A percentile compares a stretch with the other conserved stretches of the same genome.
Evolutionary conservation across 2,113 vertebrate genomes (phyloP).

Genomic region (Natator depressus): DNA sequence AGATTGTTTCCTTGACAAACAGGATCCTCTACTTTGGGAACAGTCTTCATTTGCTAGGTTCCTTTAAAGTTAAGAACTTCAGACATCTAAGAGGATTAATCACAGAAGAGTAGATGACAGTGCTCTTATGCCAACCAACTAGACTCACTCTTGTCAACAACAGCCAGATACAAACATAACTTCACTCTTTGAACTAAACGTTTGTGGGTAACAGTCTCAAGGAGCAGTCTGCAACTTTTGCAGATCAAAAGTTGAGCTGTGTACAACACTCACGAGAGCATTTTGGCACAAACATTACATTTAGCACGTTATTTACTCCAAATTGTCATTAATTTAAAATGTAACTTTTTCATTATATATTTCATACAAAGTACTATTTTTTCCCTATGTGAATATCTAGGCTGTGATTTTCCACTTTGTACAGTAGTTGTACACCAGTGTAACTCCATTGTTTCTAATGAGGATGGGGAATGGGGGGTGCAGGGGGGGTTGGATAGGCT

Average conservation of each 20-base stretch:
- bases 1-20: constrained; percentile 75
- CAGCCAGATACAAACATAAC: neutral
- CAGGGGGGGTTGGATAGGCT: too few species aligned
- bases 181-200: neutral
- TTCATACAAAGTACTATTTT: neutral
- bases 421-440: neutral
- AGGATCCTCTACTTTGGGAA: constrained; percentile 68
- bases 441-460: neutral
- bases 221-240: neutral
- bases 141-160: neutral
- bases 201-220: neutral
- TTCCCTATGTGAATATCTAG: neutral
- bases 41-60: constrained; percentile 59
- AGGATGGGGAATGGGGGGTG: too few species aligned
- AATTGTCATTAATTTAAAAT: neutral
- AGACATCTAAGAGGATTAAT: constrained; percentile 66
- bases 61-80: constrained; percentile 68
- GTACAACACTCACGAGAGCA: neutral
- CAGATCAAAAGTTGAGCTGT: neutral
- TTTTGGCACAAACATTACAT: neutral
- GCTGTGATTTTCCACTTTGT: neutral
- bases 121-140: neutral
- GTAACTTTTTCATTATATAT: neutral
- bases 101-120: constrained; percentile 42
- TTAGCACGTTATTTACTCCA: neutral